A percentile compares a stretch with the other conserved stretches of the same genome.
Evolutionary conservation across 2,888 invertebrate species (phyloP).

Genomic region (Drosophila monieri): DNA sequence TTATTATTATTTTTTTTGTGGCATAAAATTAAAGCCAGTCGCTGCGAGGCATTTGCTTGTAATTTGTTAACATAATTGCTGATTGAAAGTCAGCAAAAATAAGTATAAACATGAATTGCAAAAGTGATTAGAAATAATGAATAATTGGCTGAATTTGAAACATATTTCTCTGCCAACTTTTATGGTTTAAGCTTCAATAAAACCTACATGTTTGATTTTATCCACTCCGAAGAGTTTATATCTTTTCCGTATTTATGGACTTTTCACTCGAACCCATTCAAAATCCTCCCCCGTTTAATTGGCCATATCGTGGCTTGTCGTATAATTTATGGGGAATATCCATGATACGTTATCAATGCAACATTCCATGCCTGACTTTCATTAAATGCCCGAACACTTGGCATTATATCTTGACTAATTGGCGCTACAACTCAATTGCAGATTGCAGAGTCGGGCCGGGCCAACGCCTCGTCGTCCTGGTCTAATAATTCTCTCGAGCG

Average conservation of each 20-base stretch:
- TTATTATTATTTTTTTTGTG: not conserved
- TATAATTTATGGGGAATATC: slow-evolving; percentile 20
- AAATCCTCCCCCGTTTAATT: slow-evolving; percentile 20
- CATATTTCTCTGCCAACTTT: too few species aligned
- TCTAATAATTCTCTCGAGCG: slow-evolving; percentile 29
- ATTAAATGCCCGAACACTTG: slow-evolving; percentile 7
- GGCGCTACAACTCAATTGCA: slow-evolving; percentile 63
- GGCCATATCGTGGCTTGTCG: slow-evolving; percentile 33
- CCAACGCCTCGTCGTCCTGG: slow-evolving; percentile 39
- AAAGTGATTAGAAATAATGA: not conserved
- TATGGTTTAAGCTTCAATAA: not conserved
- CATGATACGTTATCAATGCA: slow-evolving; percentile 16
- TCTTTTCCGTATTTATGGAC: not conserved
- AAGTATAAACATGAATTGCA: not conserved
- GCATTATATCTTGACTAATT: slow-evolving; percentile 57
- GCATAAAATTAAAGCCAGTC: slow-evolving; percentile 2
- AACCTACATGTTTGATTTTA: not conserved
- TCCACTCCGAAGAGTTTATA: not conserved
- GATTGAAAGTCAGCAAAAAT: not conserved
- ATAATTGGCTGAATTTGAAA: not conserved
- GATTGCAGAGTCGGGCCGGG: slow-evolving; percentile 25
- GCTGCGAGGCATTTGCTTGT: not conserved
- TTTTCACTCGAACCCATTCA: slow-evolving; percentile 10
- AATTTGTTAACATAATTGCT: slow-evolving; percentile 5
- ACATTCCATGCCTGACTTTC: slow-evolving; percentile 20